A percentile compares a stretch with the other conserved stretches of the same genome.
phyloP scores from a whole-genome alignment of 2,888 invertebrate species.

The Lasioglossum oenotherae region DNA sequence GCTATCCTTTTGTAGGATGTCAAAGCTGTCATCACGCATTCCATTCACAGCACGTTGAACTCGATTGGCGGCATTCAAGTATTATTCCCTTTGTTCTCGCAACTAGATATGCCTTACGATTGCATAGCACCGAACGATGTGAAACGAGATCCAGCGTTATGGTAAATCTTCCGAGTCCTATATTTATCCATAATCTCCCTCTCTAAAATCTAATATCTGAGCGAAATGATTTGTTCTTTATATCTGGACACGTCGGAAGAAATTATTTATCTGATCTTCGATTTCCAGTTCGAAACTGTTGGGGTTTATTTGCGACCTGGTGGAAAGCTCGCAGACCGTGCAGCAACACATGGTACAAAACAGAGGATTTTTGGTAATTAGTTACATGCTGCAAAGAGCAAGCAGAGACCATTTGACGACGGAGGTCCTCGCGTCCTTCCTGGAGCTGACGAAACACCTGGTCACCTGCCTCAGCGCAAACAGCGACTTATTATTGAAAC shows the following conservation, averaged over 20 bases:
- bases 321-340: conserved; percentile 98
- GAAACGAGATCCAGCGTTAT: conserved; percentile 94
- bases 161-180: conserved; percentile 86
- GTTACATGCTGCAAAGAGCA: conserved; percentile 97
- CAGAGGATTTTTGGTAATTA: conserved; percentile 98
- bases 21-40: conserved; percentile 99
- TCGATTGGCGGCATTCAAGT: conserved; percentile 99
- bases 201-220: background rate
- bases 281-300: conserved; percentile 93
- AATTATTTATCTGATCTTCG: background rate
- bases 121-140: conserved; percentile 90
- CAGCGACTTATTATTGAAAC: conserved; percentile 95
- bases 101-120: conserved; percentile 97
- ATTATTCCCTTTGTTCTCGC: conserved; percentile 98
- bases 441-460: conserved; percentile 95
- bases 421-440: conserved; percentile 96
- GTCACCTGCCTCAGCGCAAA: conserved; percentile 97
- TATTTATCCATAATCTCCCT: background rate
- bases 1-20: conserved; percentile 91
- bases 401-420: conserved; percentile 96
- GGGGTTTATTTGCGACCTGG: conserved; percentile 98
- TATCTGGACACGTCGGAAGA: background rate
- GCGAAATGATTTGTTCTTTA: background rate
- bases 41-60: conserved; percentile 99
- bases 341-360: conserved; percentile 99